phyloP scores from a whole-genome alignment of 37 sponge, comb jelly and placozoan species.

The Lycopodina hypogea region DNA sequence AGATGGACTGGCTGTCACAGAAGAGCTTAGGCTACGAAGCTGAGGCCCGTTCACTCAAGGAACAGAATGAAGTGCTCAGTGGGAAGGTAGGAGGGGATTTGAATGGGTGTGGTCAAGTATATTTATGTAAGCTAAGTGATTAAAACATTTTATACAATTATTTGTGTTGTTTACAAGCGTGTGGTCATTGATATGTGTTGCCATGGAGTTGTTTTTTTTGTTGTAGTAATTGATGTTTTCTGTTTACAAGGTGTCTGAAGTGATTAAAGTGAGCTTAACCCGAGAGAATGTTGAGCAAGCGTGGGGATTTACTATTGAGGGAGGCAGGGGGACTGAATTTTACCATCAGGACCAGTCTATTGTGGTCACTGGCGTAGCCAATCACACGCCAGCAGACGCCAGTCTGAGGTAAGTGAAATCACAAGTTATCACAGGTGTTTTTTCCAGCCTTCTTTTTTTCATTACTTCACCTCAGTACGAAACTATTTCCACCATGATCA shows the following conservation, averaged over 20 bases:
- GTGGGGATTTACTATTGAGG: conserved; percentile 64
- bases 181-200: too few relatives aligned
- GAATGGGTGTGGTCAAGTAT: neutral
- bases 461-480: too few relatives aligned
- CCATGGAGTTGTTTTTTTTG: too few relatives aligned
- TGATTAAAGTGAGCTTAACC: conserved; percentile 4
- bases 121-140: neutral
- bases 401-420: conserved; percentile 20
- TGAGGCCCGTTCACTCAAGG: conserved; percentile 28
- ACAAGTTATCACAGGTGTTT: neutral
- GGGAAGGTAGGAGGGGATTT: conserved; percentile 15
- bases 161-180: too few relatives aligned
- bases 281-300: conserved; percentile 16
- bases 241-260: too few relatives aligned
- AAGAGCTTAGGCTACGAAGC: conserved; percentile 20
- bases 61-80: conserved; percentile 38
- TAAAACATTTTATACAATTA: neutral
- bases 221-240: too few relatives aligned
- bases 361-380: conserved; percentile 42
- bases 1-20: conserved; percentile 26
- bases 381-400: conserved; percentile 26
- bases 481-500: too few relatives aligned
- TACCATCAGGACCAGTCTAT: conserved; percentile 46
- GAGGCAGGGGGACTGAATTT: conserved; percentile 31
- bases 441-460: too few relatives aligned